Base-by-base conservation (phyloP, 2,797 vertebrate genomes). In the Enoplosus armatus region DNA sequence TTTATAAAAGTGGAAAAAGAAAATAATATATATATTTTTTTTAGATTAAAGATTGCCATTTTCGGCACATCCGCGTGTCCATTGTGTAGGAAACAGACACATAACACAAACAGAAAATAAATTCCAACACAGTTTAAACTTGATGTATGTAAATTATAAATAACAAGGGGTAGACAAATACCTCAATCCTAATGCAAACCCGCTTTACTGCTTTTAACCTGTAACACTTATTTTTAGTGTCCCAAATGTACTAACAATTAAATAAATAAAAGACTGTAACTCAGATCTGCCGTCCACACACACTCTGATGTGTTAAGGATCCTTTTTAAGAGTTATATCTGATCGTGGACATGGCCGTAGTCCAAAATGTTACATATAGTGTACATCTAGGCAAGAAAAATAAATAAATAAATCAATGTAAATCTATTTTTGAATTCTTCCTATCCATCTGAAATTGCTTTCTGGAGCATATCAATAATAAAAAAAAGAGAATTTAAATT, bases 211-310 rank as follows among this genome's bases (percentile, higher is more conserved):
- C 48, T 50, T 77, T 75, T 39, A 53, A 61, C 1, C 24, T 79
- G 47, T 50, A 78, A 70, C 35, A 55, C 62, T 35, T 45, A 39
- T 22, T 29, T 80, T 60, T 79, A 79, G 56, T 58, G 41, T 85
- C 45, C 2, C 31, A 71, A 80, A 77, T 61, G 45, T 24, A 41
- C 27, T 16, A 26, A 79, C 29, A 77, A 66, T 81, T 83, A 86
- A 72, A 77, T 81, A 83, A 77, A 88, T 82, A 72, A 35, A 75
- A 70, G 3, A 20, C 31, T 37, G 29, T 24, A 62, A 78, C 45
- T 55, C 41, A 66, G 51, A 73, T 83, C 22, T 72, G 26, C 12
- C 6, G 0, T 37, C 15, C 24, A 77, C 11, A 55, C 20, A n/a
- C 31, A 58, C 33, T 14, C 1, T 29, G 27, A 29, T 50, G 43